A percentile compares a stretch with the other conserved stretches of the same genome.
phyloP scores from a whole-genome alignment of 2,113 vertebrate genomes.

The Pluvianellus socialis region DNA sequence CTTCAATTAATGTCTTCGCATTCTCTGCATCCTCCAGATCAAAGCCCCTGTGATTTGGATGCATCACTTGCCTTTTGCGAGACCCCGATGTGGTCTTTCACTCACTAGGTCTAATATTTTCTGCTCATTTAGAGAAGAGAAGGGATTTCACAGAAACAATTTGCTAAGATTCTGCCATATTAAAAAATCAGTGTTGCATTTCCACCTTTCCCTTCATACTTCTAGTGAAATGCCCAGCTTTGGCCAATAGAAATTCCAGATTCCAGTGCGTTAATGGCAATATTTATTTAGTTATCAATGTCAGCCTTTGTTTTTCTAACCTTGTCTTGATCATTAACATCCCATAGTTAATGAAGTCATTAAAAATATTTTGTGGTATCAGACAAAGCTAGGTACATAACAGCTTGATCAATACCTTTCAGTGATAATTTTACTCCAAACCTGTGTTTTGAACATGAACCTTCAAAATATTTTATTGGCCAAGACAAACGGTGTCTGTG shows the following conservation, averaged over 20 bases:
- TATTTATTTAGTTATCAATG: slow-evolving; percentile 42
- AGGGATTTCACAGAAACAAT: not conserved
- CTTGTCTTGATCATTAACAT: not conserved
- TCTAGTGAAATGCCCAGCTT: not conserved
- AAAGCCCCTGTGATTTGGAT: not conserved
- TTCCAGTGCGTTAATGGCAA: not conserved
- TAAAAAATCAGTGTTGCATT: not conserved
- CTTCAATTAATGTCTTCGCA: not conserved
- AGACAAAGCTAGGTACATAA: not conserved
- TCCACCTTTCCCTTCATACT: not conserved
- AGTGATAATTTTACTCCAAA: slow-evolving; percentile 30
- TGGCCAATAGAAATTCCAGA: not conserved
- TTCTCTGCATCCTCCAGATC: not conserved
- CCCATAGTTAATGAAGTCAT: not conserved
- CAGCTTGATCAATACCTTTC: slow-evolving; percentile 30
- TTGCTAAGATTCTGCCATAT: not conserved
- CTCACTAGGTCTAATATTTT: not conserved
- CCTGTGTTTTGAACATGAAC: slow-evolving; percentile 30
- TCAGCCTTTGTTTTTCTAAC: slow-evolving; percentile 23
- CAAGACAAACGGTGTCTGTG: slow-evolving; percentile 62
- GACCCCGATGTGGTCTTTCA: not conserved
- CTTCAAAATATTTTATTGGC: slow-evolving; percentile 33
- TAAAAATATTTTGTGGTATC: not conserved
- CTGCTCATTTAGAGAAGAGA: not conserved
- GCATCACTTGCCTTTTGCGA: not conserved